Percentiles rank a stretch among this genome's conserved stretches.
Conservation (phyloP, 2,888 invertebrate species). For the Cheilosia grossa region DNA sequence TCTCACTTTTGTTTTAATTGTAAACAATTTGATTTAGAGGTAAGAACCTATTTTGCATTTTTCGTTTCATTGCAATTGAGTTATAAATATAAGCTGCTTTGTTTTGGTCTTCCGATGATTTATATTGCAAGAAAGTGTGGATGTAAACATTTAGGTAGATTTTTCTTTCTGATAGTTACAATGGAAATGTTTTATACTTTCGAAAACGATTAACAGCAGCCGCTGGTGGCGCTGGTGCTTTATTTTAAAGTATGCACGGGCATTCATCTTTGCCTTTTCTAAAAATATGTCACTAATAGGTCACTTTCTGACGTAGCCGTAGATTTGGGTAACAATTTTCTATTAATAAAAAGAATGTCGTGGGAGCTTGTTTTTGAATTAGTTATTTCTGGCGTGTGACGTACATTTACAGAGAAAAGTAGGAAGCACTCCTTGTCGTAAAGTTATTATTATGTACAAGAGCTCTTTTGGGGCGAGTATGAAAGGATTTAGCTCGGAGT, state of each 20-base stretch:
- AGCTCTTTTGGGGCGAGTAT: no score
- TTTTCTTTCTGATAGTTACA: slow-evolving; percentile 11
- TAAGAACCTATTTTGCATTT: background rate
- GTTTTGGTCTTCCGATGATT: background rate
- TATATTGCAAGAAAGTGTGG: background rate
- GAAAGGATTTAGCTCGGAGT: no score
- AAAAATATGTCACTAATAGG: slow-evolving; percentile 33
- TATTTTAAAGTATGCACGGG: no score
- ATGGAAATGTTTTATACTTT: background rate
- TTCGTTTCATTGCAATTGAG: background rate
- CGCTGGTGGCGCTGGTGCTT: background rate
- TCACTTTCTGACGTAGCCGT: background rate
- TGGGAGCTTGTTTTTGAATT: background rate
- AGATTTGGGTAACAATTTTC: background rate
- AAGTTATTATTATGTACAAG: no score
- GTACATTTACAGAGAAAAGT: background rate
- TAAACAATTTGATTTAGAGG: background rate
- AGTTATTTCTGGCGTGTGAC: slow-evolving; percentile 9
- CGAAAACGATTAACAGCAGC: background rate
- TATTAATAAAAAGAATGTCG: slow-evolving; percentile 9
- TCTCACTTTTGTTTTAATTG: background rate
- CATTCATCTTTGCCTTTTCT: background rate
- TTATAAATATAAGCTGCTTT: background rate
- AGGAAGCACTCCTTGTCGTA: no score
- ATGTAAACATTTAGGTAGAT: background rate